Evolutionary conservation across 2,797 vertebrate genomes (phyloP), one percentile per base, ranked within the genome.

Genomic region (Botia kubotai): DNA sequence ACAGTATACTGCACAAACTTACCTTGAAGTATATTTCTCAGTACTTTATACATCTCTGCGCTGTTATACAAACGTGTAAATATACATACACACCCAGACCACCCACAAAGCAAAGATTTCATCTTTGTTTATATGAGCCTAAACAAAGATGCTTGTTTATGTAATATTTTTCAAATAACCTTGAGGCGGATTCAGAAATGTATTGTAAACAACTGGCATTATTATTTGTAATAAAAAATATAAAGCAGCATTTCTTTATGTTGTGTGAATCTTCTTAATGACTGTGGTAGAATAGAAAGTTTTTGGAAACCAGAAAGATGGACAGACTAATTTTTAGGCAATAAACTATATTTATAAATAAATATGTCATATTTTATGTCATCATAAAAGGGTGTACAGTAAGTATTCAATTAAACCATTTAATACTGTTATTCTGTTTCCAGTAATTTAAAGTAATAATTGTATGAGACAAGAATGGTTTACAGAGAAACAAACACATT

Each of bases 261-360:
- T 46, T 13, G 19, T 57, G 14, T 26, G 10, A 26, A 46, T 46
- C 8, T 75, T 62, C 29, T 76, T 67, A 29, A 29, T 65, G 23
- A 33, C 11, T 14, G 11, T 26, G 46, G 23, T 16, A 75, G 2
- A 62, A 50, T 33, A 13, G 39, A 3, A 3, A 16, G 48, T 46
- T 8, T 50, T 48, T 21, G n/a, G 48, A 71, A 16, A 11, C 43
- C 26, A 75, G 36, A 83, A 39, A 69, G 69, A 26, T 23, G n/a
- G 57, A 46, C 21, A 66, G 62, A 83, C 46, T 16, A 75, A 11
- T 52, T 16, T 74, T 84, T 86, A 83, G 82, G 84, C 87, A 89
- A 89, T 89, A 90, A 89, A 89, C 88, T 88, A 90, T 89, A 85
- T 91, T 91, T 91, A 91, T 91, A 91, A 91, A 91, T 91, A 91